These are phyloP conservation scores for Zonitis immaculata DNA, from an alignment of 2,888 invertebrate species.

Conservation along the genomic window DNA sequence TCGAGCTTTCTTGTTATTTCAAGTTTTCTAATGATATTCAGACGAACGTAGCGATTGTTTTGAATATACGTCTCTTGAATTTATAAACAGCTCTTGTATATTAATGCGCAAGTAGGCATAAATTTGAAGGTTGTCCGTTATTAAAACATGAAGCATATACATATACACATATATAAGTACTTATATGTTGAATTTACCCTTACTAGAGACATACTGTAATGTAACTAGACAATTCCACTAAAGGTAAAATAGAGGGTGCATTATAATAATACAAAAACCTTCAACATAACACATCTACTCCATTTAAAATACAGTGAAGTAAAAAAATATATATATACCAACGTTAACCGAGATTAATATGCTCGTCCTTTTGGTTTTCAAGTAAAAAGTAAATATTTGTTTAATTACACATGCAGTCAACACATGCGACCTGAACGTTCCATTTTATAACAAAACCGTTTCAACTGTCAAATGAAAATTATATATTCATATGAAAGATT, in stretches of 20 bases:
- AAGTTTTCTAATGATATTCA: neutral
- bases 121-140: constrained; percentile 23
- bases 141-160: constrained; percentile 20
- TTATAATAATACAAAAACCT: constrained; percentile 1
- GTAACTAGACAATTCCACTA: constrained; percentile 1
- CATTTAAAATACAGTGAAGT: constrained; percentile 7
- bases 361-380: constrained; percentile 13
- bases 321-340: constrained; percentile 3
- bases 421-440: constrained; percentile 15
- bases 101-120: constrained; percentile 21
- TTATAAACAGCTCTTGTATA: constrained; percentile 23
- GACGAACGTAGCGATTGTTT: constrained; percentile 18
- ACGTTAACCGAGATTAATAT: constrained; percentile 14
- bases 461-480: constrained; percentile 10
- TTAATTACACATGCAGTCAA: constrained; percentile 18
- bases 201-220: constrained; percentile 9
- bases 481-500: constrained; percentile 4
- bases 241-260: neutral
- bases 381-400: constrained; percentile 19
- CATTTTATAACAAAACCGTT: constrained; percentile 14
- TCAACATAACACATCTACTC: neutral
- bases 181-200: constrained; percentile 15
- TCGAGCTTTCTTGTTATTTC: neutral
- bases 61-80: constrained; percentile 19
- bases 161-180: too few relatives aligned